phyloP scores from a whole-genome alignment of 2,113 vertebrate species.

The Orthonyx spaldingii region DNA sequence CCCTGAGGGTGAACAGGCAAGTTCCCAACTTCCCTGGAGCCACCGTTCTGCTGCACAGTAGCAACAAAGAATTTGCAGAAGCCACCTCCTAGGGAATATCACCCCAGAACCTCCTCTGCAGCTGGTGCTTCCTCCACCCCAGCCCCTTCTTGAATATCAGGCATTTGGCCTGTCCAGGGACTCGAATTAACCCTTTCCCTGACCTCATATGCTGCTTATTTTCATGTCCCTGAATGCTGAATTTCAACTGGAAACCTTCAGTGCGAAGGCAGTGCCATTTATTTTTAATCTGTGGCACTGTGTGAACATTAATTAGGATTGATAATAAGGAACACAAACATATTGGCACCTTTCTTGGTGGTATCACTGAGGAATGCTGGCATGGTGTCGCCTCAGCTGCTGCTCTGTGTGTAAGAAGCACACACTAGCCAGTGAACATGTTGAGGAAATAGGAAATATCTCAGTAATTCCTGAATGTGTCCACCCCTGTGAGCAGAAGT shows the following conservation, averaged over 20 bases:
- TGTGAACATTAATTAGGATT: not conserved
- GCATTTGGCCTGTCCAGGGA: not conserved
- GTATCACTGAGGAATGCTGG: not conserved
- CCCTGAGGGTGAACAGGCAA: not conserved
- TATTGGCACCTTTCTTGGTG: not conserved
- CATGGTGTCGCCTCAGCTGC: not conserved
- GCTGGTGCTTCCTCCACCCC: not conserved
- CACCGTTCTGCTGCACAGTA: not conserved
- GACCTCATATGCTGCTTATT: not conserved
- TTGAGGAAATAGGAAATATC: not conserved
- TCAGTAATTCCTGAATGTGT: not conserved
- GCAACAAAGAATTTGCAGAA: not conserved
- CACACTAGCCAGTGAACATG: not conserved
- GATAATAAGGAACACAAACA: conserved; percentile 5
- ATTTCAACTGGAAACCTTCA: not conserved
- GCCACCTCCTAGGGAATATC: not conserved
- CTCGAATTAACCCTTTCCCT: not conserved
- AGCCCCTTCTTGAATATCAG: not conserved
- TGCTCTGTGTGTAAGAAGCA: not conserved
- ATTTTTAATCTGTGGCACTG: not conserved
- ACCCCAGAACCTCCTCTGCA: not conserved
- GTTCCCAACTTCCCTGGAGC: not conserved
- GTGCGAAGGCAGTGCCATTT: not conserved
- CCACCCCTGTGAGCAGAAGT: not conserved
- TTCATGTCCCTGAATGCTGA: not conserved